A percentile compares a stretch with the other conserved stretches of the same genome.
These are phyloP conservation scores for Pterois miles DNA, from an alignment of 2,797 vertebrate species.

Conservation along the genomic window DNA sequence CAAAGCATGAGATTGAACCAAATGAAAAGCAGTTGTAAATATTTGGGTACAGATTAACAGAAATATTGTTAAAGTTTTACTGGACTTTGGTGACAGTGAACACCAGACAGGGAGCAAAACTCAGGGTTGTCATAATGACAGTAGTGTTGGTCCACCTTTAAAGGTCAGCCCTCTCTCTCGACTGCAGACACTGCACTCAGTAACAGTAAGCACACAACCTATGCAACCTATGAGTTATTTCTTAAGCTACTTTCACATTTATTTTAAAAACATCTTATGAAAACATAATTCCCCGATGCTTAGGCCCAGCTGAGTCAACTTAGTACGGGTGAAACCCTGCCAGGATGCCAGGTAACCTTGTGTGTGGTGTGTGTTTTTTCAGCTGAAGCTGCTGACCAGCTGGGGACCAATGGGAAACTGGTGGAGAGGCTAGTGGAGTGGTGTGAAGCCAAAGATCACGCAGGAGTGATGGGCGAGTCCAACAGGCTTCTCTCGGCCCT, in stretches of 20 bases:
- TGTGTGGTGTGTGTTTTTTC: conserved; percentile 25
- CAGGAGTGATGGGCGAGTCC: conserved; percentile 98
- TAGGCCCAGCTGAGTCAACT: no score
- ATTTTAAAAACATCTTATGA: no score
- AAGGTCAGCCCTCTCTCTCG: no score
- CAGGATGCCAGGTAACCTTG: neutral
- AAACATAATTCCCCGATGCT: no score
- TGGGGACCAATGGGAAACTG: conserved; percentile 93
- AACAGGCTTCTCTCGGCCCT: conserved; percentile 97
- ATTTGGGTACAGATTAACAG: neutral
- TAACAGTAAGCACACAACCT: no score
- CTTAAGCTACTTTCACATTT: no score
- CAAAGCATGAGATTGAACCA: neutral
- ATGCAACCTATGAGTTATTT: no score
- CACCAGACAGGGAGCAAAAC: neutral
- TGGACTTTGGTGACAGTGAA: neutral
- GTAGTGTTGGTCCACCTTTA: no score
- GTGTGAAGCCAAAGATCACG: conserved; percentile 99
- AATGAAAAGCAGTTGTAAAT: neutral
- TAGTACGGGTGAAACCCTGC: no score
- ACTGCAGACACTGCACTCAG: no score
- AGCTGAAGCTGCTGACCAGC: conserved; percentile 97
- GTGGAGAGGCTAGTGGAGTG: conserved; percentile 96
- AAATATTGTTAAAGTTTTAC: no score
- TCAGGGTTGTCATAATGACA: no score